A percentile compares a stretch with the other conserved stretches of the same genome.
These are phyloP conservation scores for Galaxias olidus DNA, from an alignment of 2,797 vertebrate species.

Conservation along the genomic window DNA sequence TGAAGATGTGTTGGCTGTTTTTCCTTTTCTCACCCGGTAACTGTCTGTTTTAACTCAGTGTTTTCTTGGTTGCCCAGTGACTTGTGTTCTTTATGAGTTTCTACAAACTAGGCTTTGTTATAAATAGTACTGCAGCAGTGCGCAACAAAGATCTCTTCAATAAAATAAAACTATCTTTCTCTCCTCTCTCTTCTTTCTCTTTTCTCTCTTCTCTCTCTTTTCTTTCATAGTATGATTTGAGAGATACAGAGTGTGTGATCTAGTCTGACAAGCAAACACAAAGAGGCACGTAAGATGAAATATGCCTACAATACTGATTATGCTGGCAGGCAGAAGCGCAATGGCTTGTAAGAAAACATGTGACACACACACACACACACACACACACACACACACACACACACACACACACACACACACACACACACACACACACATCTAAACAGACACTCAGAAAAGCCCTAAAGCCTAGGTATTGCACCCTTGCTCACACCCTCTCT, in stretches of 20 bases:
- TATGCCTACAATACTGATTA: too few relatives aligned
- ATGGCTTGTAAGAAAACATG: too few relatives aligned
- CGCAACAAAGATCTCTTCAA: too few relatives aligned
- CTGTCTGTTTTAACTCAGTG: too few relatives aligned
- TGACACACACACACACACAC: too few relatives aligned
- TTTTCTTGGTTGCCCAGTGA: too few relatives aligned
- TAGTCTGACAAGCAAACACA: slow-evolving; percentile 15
- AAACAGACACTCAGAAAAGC: slow-evolving; percentile 42
- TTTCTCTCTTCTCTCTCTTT: neutral
- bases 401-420: slow-evolving; percentile 21
- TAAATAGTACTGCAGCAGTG: too few relatives aligned
- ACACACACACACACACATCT: slow-evolving; percentile 43
- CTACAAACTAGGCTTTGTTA: too few relatives aligned
- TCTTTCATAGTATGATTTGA: neutral
- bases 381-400: slow-evolving; percentile 28
- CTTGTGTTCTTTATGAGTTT: too few relatives aligned
- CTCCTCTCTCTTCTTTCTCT: neutral
- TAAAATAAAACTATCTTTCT: neutral
- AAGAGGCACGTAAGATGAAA: slow-evolving; percentile 20
- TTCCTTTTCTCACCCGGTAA: too few relatives aligned
- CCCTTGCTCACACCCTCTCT: slow-evolving; percentile 62
- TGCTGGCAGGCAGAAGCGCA: too few relatives aligned
- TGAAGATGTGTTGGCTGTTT: too few relatives aligned
- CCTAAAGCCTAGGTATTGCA: slow-evolving; percentile 28
- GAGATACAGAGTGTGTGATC: neutral